Evolutionary conservation across 2,113 vertebrate genomes (phyloP).

Genomic region (Leptobrachium ailaonicum): DNA sequence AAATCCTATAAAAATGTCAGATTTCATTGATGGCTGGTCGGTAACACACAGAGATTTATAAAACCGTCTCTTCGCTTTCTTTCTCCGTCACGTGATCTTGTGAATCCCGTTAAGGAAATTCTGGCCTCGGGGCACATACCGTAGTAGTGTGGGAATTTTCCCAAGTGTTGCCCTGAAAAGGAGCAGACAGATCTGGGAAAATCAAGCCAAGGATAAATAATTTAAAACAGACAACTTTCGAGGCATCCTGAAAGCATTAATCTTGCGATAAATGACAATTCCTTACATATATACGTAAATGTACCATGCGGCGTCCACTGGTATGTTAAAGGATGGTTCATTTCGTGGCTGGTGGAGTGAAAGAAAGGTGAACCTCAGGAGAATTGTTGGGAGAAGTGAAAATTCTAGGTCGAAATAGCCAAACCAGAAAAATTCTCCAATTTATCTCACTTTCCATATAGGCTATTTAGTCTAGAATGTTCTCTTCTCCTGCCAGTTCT

Average conservation of each 20-base stretch:
- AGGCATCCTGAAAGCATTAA: constrained; percentile 5
- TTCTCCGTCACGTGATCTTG: not conserved
- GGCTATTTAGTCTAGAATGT: no score
- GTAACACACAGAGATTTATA: not conserved
- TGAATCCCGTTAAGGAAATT: not conserved
- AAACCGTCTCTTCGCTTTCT: not conserved
- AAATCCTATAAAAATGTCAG: not conserved
- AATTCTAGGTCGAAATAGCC: no score
- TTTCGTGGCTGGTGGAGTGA: no score
- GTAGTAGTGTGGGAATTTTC: not conserved
- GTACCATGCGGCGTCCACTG: no score
- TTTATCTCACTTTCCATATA: no score
- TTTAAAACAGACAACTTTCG: constrained; percentile 8
- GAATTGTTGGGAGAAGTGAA: no score
- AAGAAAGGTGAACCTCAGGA: no score
- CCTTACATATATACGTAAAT: not conserved
- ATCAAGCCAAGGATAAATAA: constrained; percentile 5
- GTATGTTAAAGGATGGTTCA: no score
- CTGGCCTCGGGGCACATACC: not conserved
- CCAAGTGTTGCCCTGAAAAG: constrained; percentile 16
- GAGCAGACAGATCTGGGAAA: constrained; percentile 33
- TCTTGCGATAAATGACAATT: not conserved
- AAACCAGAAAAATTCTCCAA: no score
- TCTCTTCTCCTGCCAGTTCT: no score
- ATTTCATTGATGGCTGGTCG: not conserved